A percentile compares a stretch with the other conserved stretches of the same genome.
Conservation (phyloP, 2,888 invertebrate genomes). For the Ochropleura plecta region DNA sequence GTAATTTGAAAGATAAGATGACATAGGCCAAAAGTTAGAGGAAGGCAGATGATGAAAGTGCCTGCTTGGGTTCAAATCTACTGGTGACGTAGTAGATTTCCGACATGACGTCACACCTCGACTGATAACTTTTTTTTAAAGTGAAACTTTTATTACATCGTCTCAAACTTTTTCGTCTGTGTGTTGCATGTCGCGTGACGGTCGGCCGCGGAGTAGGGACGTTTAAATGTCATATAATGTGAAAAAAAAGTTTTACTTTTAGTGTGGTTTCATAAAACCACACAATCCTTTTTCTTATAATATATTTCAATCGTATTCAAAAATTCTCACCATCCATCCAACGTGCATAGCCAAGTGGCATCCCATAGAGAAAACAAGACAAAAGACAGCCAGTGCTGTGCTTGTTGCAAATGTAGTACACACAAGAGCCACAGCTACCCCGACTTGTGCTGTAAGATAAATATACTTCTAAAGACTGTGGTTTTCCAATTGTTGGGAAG, state of each 20-base stretch:
- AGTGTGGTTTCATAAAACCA: no score
- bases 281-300: neutral
- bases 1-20: neutral
- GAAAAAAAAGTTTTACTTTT: no score
- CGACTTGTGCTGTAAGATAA: slow-evolving; percentile 72
- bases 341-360: slow-evolving; percentile 90
- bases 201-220: no score
- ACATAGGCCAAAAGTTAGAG: neutral
- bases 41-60: neutral
- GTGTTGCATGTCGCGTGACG: no score
- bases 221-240: no score
- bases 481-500: neutral
- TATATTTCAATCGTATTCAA: neutral
- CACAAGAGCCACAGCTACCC: slow-evolving; percentile 69
- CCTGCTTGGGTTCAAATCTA: neutral
- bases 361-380: slow-evolving; percentile 90
- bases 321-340: slow-evolving; percentile 86
- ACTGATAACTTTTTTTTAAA: neutral
- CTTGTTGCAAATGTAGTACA: slow-evolving; percentile 83
- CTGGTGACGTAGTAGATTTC: neutral
- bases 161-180: no score
- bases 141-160: no score
- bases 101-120: neutral
- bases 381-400: slow-evolving; percentile 82
- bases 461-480: neutral